Percentiles rank a stretch among this genome's conserved stretches.
Evolutionary conservation across 1,140 invertebrate species (phyloP).

Genomic region (Andrena cerasifolii): DNA sequence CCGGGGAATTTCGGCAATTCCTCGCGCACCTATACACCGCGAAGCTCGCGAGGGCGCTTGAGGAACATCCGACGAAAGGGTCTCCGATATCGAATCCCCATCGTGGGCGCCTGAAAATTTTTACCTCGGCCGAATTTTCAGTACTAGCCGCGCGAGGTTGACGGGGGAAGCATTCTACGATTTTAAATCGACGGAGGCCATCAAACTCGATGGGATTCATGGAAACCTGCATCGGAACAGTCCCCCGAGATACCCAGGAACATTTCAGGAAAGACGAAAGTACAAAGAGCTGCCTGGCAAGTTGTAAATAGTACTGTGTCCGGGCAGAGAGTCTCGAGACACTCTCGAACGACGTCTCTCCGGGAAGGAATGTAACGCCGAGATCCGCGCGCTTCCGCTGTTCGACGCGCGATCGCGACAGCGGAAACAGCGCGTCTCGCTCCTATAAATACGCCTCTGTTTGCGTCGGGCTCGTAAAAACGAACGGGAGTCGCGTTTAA

Average conservation of each 20-base stretch:
- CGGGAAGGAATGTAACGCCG: background rate
- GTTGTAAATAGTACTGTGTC: background rate
- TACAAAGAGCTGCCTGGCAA: background rate
- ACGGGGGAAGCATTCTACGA: background rate
- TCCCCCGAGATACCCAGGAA: background rate
- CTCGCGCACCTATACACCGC: background rate
- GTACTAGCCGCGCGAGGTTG: background rate
- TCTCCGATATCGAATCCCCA: background rate
- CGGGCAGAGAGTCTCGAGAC: background rate
- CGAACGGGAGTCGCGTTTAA: background rate
- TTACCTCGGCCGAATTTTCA: background rate
- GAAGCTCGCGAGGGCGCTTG: background rate
- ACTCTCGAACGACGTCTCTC: background rate
- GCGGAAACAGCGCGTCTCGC: background rate
- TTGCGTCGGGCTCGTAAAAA: background rate
- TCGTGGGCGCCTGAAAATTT: background rate
- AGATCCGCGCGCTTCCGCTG: constrained; percentile 6
- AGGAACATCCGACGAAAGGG: background rate
- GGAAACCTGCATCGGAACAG: no score
- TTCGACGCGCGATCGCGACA: constrained; percentile 1
- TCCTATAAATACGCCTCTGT: constrained; percentile 16
- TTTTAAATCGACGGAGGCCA: background rate
- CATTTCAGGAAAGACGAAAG: background rate
- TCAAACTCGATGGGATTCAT: no score
- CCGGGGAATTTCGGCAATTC: constrained; percentile 1